phyloP scores from a whole-genome alignment of 2,888 invertebrate genomes.

The Diplolepis rosae region DNA sequence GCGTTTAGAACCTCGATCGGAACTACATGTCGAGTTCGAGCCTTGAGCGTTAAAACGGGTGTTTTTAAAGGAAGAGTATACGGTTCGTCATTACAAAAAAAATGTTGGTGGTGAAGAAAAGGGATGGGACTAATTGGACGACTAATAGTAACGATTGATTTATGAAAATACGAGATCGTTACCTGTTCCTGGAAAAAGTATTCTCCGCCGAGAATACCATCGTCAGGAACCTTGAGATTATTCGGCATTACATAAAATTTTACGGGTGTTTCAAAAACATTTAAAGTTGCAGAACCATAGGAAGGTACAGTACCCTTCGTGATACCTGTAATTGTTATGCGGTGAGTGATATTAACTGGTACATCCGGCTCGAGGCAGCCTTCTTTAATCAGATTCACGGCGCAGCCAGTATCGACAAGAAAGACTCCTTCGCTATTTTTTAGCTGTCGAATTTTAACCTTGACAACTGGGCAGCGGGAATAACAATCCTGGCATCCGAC shows the following conservation, averaged over 20 bases:
- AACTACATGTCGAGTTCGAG: background rate
- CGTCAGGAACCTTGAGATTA: background rate
- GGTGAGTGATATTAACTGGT: conserved; percentile 20
- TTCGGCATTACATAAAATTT: background rate
- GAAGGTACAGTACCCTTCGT: background rate
- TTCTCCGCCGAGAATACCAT: background rate
- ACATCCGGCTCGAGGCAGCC: conserved; percentile 11
- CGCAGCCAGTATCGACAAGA: conserved; percentile 35
- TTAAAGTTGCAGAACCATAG: background rate
- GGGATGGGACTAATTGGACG: background rate
- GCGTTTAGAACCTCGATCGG: background rate
- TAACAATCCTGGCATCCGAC: background rate
- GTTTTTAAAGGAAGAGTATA: background rate
- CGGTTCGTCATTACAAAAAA: background rate
- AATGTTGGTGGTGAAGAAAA: background rate
- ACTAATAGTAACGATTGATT: background rate
- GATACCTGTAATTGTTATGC: conserved; percentile 32
- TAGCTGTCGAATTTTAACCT: background rate
- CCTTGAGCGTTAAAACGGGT: background rate
- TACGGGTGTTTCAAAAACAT: background rate
- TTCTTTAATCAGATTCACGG: conserved; percentile 35
- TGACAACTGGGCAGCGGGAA: background rate
- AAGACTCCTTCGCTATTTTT: background rate
- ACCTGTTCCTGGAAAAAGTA: background rate
- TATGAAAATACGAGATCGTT: background rate